Evolutionary conservation across 2,888 invertebrate species (phyloP), one percentile per base, ranked within the genome.

Genomic region (Cryptophagus acutangulus): DNA sequence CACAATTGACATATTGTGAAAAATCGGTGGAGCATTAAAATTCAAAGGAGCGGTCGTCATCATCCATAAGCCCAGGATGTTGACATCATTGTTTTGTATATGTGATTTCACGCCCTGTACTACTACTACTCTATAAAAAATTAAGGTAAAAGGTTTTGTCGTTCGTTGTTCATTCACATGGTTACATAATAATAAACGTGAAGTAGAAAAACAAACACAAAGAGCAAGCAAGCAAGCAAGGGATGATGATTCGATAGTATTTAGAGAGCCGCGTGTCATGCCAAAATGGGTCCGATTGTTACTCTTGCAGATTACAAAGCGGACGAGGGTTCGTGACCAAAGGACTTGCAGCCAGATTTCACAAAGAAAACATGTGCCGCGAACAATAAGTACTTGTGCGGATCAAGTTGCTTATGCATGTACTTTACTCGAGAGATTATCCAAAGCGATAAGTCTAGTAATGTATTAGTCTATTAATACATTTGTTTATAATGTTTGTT

Each of bases 241-340:
- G 42, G 46, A 49, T 46, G 48, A 46, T 52, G 49, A 57, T 55
- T 49, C 52, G 49, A 54, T 50, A 49, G 49, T 48, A 53, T 56
- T 56, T 55, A 53, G 47, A 28, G 5, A 9, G 37, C 43, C 52
- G 50, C 53, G 55, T 54, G 55, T 33, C 55, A 17, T 15, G 40
- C 51, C 42, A 48, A 38, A 53, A 49, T 41, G 43, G 45, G 49
- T 36, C 39, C 37, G 45, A 49, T 46, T 49, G 49, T 51, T 43
- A 49, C 40, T 37, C 40, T 48, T 41, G 31, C 45, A 40, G 51
- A 48, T 49, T 49, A 44, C 26, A 45, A 36, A 42, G n/a, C n/a
- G n/a, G n/a, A n/a, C n/a, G 48, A 43, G 47, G 43, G 33, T 37
- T 38, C 48, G 48, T 45, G 48, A 43, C 41, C 17, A 31, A 31